Percentiles rank a stretch among this genome's conserved stretches.
Evolutionary conservation across 2,113 vertebrate species (phyloP).

Genomic region (Chaenogobius annularis): DNA sequence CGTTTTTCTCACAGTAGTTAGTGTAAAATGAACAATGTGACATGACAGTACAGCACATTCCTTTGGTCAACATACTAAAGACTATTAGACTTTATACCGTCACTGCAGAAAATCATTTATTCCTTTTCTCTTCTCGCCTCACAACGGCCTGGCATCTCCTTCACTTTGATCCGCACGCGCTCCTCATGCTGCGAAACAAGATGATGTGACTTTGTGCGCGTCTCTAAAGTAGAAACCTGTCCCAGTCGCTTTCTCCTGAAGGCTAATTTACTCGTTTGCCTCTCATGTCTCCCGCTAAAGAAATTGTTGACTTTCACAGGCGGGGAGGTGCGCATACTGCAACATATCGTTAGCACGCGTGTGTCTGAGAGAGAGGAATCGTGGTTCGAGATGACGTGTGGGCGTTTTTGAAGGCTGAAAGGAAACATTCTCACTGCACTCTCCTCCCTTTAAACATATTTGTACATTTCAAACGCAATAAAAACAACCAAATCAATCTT

Average conservation of each 20-base stretch:
- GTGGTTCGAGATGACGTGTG: constrained; percentile 42
- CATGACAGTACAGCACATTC: constrained; percentile 26
- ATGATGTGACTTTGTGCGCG: constrained; percentile 52
- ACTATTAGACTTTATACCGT: constrained; percentile 39
- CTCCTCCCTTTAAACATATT: constrained; percentile 81
- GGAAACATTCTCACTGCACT: constrained; percentile 70
- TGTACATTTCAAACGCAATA: constrained; percentile 80
- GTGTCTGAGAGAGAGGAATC: constrained; percentile 23
- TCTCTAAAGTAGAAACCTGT: constrained; percentile 66
- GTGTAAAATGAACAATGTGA: constrained; percentile 50
- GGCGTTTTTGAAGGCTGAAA: constrained; percentile 71
- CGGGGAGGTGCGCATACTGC: constrained; percentile 31
- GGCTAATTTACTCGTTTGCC: constrained; percentile 61
- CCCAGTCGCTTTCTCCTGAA: constrained; percentile 65
- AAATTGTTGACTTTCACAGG: constrained; percentile 48
- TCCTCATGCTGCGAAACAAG: constrained; percentile 47
- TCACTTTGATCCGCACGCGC: constrained; percentile 62
- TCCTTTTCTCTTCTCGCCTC: constrained; percentile 16
- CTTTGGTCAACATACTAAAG: constrained; percentile 66
- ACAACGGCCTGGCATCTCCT: constrained; percentile 43
- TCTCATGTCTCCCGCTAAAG: constrained; percentile 57
- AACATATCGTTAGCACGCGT: constrained; percentile 17
- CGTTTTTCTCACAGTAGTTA: constrained; percentile 14
- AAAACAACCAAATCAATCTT: constrained; percentile 78
- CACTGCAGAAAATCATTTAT: constrained; percentile 39